phyloP scores from a whole-genome alignment of 2,888 invertebrate species.

The Sesia apiformis region DNA sequence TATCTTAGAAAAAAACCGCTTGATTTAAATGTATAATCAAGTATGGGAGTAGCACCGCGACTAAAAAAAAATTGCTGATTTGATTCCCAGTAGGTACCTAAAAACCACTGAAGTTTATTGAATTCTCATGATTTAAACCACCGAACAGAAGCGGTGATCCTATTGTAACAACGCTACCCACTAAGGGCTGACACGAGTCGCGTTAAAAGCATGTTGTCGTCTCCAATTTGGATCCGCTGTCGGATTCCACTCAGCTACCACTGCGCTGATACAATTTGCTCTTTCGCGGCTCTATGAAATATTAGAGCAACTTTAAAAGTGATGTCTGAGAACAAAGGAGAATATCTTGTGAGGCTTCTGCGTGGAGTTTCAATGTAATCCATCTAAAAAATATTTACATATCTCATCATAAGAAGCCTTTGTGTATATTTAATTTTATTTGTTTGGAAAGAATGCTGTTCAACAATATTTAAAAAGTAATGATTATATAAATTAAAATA shows the following conservation, averaged over 20 bases:
- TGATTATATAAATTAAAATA: too few species aligned
- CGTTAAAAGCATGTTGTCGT: constrained; percentile 69
- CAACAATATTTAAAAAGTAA: too few species aligned
- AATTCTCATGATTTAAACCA: neutral
- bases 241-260: constrained; percentile 31
- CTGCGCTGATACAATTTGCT: constrained; percentile 49
- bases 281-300: constrained; percentile 36
- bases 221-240: constrained; percentile 54
- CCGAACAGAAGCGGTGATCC: constrained; percentile 24
- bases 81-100: too few species aligned
- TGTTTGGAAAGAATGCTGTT: too few species aligned
- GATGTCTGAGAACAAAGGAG: neutral
- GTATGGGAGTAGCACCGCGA: too few species aligned
- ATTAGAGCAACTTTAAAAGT: constrained; percentile 11
- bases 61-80: too few species aligned
- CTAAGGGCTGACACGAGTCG: constrained; percentile 28
- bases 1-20: too few species aligned
- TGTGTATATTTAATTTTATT: too few species aligned
- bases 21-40: too few species aligned
- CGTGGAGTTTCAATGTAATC: too few species aligned
- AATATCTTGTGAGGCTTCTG: neutral
- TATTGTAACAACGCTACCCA: constrained; percentile 38
- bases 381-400: too few species aligned
- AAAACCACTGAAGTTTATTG: neutral
- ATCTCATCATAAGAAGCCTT: too few species aligned